These are phyloP conservation scores for Luehdorfia chinensis DNA, from an alignment of 1,140 invertebrate genomes.

Conservation along the genomic window DNA sequence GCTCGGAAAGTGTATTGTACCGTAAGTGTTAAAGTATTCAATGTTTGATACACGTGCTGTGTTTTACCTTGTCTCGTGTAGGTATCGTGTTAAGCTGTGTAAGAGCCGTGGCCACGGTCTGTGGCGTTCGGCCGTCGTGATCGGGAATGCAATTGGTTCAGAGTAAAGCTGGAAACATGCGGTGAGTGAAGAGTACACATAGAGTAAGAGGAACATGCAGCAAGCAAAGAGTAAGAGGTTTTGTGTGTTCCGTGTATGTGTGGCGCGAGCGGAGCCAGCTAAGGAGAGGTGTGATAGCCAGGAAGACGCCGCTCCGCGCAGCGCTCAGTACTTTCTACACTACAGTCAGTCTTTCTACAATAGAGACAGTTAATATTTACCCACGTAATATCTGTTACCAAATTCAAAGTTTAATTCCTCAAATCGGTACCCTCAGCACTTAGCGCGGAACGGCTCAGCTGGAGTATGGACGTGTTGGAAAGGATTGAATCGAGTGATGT, in stretches of 20 bases:
- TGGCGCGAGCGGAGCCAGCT: conserved; percentile 73
- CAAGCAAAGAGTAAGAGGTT: conserved; percentile 52
- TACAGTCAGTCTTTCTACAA: too few relatives aligned
- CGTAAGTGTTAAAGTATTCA: conserved; percentile 44
- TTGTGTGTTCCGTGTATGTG: conserved; percentile 52
- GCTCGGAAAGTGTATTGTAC: conserved; percentile 56
- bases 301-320: conserved; percentile 45
- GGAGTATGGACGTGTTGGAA: conserved; percentile 45
- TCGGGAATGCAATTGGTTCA: conserved; percentile 69
- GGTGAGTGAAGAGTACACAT: conserved; percentile 60
- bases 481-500: conserved; percentile 58
- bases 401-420: not conserved
- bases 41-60: conserved; percentile 49
- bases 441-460: conserved; percentile 47
- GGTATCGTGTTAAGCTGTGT: conserved; percentile 67
- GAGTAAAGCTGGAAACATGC: conserved; percentile 64
- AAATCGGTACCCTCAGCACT: conserved; percentile 1
- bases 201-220: conserved; percentile 53
- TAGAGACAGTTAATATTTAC: conserved; percentile 1
- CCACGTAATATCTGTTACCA: not conserved
- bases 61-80: conserved; percentile 61
- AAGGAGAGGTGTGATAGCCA: conserved; percentile 42
- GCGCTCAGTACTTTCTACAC: conserved; percentile 16
- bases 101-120: conserved; percentile 39
- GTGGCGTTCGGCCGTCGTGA: conserved; percentile 57